Evolutionary conservation across 1,140 invertebrate genomes (phyloP).

Genomic region (Tetragnatha versicolor): DNA sequence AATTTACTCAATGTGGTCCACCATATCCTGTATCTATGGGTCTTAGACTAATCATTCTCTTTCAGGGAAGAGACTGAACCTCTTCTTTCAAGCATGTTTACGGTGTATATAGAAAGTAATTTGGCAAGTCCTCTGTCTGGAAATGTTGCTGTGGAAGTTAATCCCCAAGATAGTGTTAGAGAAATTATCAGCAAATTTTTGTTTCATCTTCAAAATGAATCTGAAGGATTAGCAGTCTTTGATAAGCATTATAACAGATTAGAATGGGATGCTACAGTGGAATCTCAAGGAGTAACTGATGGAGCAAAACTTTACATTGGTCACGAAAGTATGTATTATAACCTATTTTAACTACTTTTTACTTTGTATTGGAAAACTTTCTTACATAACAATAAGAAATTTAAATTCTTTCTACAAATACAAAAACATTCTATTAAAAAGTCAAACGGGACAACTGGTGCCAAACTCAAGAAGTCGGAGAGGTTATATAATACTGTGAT

Average conservation of each 20-base stretch:
- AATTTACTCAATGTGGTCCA: too few species aligned
- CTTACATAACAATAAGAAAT: background rate
- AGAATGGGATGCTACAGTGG: slow-evolving; percentile 22
- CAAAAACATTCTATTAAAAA: too few species aligned
- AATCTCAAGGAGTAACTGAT: slow-evolving; percentile 25
- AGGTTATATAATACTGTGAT: too few species aligned
- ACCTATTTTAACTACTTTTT: background rate
- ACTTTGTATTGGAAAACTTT: background rate
- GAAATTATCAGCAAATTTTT: slow-evolving; percentile 20
- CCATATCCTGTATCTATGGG: too few species aligned
- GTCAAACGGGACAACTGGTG: too few species aligned
- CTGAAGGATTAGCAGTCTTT: slow-evolving; percentile 26
- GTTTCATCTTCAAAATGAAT: slow-evolving; percentile 6
- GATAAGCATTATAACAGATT: slow-evolving; percentile 25
- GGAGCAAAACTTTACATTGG: slow-evolving; percentile 34
- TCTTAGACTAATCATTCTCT: too few species aligned
- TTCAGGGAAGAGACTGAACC: too few species aligned
- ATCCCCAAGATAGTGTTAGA: slow-evolving; percentile 1
- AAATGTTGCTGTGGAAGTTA: slow-evolving; percentile 7
- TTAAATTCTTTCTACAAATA: background rate
- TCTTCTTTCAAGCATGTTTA: slow-evolving; percentile 42
- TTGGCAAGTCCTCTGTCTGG: slow-evolving; percentile 40
- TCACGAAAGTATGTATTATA: slow-evolving; percentile 44
- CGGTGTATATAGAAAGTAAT: slow-evolving; percentile 34
- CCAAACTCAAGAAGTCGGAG: too few species aligned